phyloP scores from a whole-genome alignment of 2,797 vertebrate species.

The Cacajao melanocephalus region DNA sequence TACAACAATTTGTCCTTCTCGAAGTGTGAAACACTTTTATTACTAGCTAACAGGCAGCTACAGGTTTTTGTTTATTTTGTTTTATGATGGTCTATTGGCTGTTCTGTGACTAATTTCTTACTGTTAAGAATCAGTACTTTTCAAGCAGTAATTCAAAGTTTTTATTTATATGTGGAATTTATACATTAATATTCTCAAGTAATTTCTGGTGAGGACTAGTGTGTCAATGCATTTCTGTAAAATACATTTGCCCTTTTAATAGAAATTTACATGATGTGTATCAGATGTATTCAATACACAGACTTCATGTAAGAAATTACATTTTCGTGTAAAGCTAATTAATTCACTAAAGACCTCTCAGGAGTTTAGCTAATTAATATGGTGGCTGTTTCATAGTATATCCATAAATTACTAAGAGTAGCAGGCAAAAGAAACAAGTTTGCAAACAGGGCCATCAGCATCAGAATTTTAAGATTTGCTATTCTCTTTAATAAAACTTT shows the following conservation, averaged over 20 bases:
- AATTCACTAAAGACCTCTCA: constrained; percentile 32
- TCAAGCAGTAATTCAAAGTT: constrained; percentile 39
- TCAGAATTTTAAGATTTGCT: constrained; percentile 35
- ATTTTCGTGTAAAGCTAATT: constrained; percentile 10
- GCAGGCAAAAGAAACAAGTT: background rate
- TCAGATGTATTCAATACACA: background rate
- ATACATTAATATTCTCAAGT: background rate
- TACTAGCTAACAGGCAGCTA: background rate
- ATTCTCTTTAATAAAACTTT: constrained; percentile 26
- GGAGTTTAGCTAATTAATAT: constrained; percentile 45
- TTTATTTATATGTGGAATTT: background rate
- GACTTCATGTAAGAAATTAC: background rate
- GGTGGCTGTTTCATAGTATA: background rate
- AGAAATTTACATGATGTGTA: background rate
- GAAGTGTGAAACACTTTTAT: background rate
- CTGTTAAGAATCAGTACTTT: background rate
- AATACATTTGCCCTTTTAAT: background rate
- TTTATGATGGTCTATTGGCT: background rate
- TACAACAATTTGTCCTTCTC: background rate
- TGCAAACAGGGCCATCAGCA: background rate
- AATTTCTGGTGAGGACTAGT: background rate
- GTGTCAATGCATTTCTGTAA: background rate
- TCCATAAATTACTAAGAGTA: background rate
- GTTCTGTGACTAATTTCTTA: background rate
- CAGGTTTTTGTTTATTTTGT: background rate